phyloP scores from a whole-genome alignment of 2,797 vertebrate genomes.

The Phalanger gymnotis region DNA sequence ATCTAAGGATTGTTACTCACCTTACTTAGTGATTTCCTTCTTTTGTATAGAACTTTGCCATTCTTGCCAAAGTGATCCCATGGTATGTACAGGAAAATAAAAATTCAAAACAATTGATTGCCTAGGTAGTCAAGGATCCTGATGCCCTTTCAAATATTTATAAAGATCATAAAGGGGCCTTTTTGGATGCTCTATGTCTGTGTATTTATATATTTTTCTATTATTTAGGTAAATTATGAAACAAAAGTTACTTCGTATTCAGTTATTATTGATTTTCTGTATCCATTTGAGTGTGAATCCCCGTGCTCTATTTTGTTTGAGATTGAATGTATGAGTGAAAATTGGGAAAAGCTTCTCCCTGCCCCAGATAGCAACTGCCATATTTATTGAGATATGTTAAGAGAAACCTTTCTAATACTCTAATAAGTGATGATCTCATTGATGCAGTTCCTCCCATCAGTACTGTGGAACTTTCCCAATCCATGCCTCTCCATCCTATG shows the following conservation, averaged over 20 bases:
- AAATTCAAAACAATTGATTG: slow-evolving; percentile 81
- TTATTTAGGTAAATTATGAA: slow-evolving; percentile 76
- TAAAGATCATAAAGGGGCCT: slow-evolving; percentile 78
- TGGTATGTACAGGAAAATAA: slow-evolving; percentile 76
- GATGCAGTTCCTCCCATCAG: background rate
- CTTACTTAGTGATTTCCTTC: slow-evolving; percentile 37
- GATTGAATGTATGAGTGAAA: slow-evolving; percentile 38
- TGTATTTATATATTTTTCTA: slow-evolving; percentile 72
- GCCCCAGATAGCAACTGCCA: background rate
- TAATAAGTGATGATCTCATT: background rate
- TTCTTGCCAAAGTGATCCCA: slow-evolving; percentile 68
- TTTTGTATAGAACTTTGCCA: slow-evolving; percentile 52
- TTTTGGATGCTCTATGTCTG: slow-evolving; percentile 68
- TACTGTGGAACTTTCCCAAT: background rate
- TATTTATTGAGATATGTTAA: background rate
- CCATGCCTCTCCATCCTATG: too few relatives aligned
- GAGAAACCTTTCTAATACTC: slow-evolving; percentile 43
- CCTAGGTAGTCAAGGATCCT: slow-evolving; percentile 66
- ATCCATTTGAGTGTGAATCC: slow-evolving; percentile 50
- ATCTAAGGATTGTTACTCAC: slow-evolving; percentile 68
- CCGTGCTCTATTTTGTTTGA: slow-evolving; percentile 43
- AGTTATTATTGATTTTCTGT: slow-evolving; percentile 72
- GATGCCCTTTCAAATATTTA: slow-evolving; percentile 81
- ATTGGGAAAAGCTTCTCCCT: background rate
- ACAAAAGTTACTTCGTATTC: slow-evolving; percentile 70